phyloP scores from a whole-genome alignment of 1,140 invertebrate genomes.

The Atta texana region DNA sequence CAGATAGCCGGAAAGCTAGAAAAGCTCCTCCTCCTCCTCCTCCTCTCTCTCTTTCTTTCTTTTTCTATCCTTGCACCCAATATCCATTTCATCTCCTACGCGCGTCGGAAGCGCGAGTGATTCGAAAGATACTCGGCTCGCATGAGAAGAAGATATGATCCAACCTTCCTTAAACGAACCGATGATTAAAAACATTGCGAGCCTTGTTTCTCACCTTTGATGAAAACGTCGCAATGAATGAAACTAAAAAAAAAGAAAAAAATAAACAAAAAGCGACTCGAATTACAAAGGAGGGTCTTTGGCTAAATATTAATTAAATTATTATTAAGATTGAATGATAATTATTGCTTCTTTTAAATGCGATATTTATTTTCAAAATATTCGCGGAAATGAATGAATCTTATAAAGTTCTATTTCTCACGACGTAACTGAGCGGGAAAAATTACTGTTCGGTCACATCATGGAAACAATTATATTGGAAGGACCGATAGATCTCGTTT shows the following conservation, averaged over 20 bases:
- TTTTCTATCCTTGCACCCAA: conserved; percentile 10
- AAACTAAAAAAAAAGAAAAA: too few relatives aligned
- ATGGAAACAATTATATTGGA: conserved; percentile 73
- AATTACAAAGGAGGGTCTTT: background rate
- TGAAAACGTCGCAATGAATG: conserved; percentile 6
- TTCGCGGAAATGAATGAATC: background rate
- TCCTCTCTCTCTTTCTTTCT: background rate
- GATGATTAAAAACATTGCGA: conserved; percentile 48
- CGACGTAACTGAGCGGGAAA: conserved; percentile 42
- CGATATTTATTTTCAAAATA: background rate
- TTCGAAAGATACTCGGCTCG: conserved; percentile 18
- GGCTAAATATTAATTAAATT: conserved; percentile 1
- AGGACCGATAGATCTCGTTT: conserved; percentile 75
- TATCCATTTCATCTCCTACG: conserved; percentile 48
- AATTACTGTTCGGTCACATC: conserved; percentile 58
- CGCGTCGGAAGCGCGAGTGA: conserved; percentile 22
- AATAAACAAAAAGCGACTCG: background rate
- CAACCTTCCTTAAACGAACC: background rate
- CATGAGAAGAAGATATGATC: background rate
- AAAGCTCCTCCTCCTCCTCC: background rate
- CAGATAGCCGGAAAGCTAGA: conserved; percentile 16
- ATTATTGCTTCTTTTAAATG: background rate
- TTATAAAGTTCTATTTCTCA: background rate
- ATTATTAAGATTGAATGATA: background rate
- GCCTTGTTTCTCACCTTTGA: conserved; percentile 11